Percentiles rank a stretch among this genome's conserved stretches.
Evolutionary conservation across 2,113 vertebrate species (phyloP).

Genomic region (Proteles cristata): DNA sequence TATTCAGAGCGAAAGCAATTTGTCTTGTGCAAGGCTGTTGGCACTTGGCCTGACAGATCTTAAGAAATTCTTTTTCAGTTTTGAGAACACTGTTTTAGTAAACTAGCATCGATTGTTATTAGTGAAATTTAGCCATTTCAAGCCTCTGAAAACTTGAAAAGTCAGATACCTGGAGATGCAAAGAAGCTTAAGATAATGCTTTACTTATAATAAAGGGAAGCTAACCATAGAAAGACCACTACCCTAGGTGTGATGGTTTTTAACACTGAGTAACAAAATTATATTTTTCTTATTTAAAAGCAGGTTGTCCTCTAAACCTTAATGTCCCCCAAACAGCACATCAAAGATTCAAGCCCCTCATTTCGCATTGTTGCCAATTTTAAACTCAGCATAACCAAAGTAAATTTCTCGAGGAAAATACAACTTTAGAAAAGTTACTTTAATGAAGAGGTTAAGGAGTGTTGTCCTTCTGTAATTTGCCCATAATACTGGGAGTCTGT

Average conservation of each 20-base stretch:
- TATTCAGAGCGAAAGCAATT: conserved; percentile 9
- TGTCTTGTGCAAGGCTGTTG: neutral
- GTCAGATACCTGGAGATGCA: neutral
- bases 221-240: conserved; percentile 14
- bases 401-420: conserved; percentile 48
- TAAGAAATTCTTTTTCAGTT: neutral
- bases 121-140: conserved; percentile 52
- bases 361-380: conserved; percentile 9
- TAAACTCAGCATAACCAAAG: conserved; percentile 23
- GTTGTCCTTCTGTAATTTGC: neutral
- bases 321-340: neutral
- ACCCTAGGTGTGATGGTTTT: neutral
- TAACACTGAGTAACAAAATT: conserved; percentile 39
- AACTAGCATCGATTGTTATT: neutral
- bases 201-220: conserved; percentile 3
- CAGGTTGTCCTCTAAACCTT: neutral
- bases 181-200: conserved; percentile 34
- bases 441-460: conserved; percentile 14
- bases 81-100: conserved; percentile 45
- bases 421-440: conserved; percentile 3
- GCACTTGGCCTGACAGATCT: neutral
- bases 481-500: neutral
- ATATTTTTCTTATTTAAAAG: conserved; percentile 5
- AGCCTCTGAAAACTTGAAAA: conserved; percentile 8
- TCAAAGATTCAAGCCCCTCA: neutral